These are phyloP conservation scores for Phymastichus coffea DNA, from an alignment of 1,140 invertebrate genomes.

Conservation along the genomic window DNA sequence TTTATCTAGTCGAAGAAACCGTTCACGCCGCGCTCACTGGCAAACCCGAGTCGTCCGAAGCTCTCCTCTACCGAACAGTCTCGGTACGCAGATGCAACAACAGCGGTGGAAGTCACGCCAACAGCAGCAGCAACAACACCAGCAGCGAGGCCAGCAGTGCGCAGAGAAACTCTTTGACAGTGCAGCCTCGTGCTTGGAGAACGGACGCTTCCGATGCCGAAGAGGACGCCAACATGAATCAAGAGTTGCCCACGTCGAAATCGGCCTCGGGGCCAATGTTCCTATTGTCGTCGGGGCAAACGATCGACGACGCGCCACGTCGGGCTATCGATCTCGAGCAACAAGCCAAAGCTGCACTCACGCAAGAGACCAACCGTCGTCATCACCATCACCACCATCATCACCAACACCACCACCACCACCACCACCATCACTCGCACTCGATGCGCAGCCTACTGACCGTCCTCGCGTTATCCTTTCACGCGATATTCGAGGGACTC, in stretches of 20 bases:
- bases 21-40: constrained; percentile 63
- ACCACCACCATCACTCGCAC: constrained; percentile 34
- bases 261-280: not conserved
- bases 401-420: not conserved
- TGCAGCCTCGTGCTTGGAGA: constrained; percentile 17
- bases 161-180: constrained; percentile 24
- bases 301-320: not conserved
- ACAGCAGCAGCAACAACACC: constrained; percentile 27
- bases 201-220: constrained; percentile 19
- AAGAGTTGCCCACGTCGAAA: constrained; percentile 26
- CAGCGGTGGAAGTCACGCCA: constrained; percentile 21
- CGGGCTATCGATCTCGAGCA: not conserved
- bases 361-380: not conserved
- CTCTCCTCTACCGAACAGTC: constrained; percentile 59
- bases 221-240: constrained; percentile 35
- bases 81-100: constrained; percentile 59
- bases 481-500: constrained; percentile 80
- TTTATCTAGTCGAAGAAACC: constrained; percentile 72
- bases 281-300: not conserved
- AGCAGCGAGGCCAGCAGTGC: constrained; percentile 31
- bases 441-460: constrained; percentile 66
- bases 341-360: not conserved
- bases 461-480: constrained; percentile 75
- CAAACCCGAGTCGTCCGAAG: constrained; percentile 54
- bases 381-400: not conserved